Evolutionary conservation across 1,140 invertebrate genomes (phyloP), one percentile per base, ranked within the genome.

Genomic region (Uloborus diversus): DNA sequence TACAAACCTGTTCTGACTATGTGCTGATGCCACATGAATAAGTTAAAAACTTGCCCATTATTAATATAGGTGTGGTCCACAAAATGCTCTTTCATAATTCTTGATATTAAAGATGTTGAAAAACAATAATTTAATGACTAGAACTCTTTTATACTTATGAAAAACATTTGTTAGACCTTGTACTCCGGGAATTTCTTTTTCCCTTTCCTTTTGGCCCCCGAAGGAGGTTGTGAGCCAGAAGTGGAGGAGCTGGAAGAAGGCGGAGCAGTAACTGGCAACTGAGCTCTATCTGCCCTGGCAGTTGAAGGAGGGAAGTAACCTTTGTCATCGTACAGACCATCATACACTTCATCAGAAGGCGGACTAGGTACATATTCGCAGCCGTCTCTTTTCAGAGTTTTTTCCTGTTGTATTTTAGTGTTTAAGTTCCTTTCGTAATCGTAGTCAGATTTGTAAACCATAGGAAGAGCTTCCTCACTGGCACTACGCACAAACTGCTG

Each of bases 401-500:
- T 83, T 35, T 83, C 82, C 32, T 47, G 49, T 17, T 37, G 75
- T 27, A 81, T 73, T 30, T 78, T 79, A 25, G 57, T 79, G 32
- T 83, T 82, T 1, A 83, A 42, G 37, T 83, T 83, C n/a, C 82
- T 23, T 23, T 83, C 80, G 69, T 64, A 82, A 37, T 57, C 69
- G 59, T 83, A 78, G 28, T 79, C 79, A 32, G 71, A 32, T 71
- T 82, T 83, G 23, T 82, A 87, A 85, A 88, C 89, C 85, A 90
- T 90, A 84, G 91, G 90, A 86, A 93, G 90, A 86, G 91, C 90
- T 87, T 94, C 93, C 89, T 94, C 93, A 92, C 93, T 94, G 89
- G 92, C 94, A 92, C 93, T 94, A 89, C 92, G 93, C 90, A 92
- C 92, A 93, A 94, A 91, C 90, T 92, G 92, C 92, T 92, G 92